Evolutionary conservation across 2,888 invertebrate species (phyloP), one percentile per base, ranked within the genome.

Genomic region (Erebia epiphron): DNA sequence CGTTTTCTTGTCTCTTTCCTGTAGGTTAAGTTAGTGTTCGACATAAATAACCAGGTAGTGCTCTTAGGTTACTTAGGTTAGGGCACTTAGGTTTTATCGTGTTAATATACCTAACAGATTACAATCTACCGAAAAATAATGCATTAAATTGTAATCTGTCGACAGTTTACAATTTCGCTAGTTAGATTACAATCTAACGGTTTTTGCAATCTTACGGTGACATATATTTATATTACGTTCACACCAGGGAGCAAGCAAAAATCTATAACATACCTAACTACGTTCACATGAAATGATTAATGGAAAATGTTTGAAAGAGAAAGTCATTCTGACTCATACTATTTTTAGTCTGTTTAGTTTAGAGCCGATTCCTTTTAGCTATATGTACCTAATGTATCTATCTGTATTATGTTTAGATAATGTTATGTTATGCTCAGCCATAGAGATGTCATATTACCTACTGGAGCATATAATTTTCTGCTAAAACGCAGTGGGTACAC

Each of bases 231-330:
- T n/a, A n/a, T n/a, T n/a, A n/a, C n/a, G n/a, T n/a, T n/a, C n/a
- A n/a, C n/a, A n/a, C 46, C 13, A 46, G 4, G n/a, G n/a, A 10
- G 18, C 54, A 11, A 54, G 10, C 50, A n/a, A 50, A 50, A 50
- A 50, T 13, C 4, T 4, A n/a, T 7, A n/a, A 49, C 5, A 14
- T 14, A 49, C 49, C 13, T 49, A 49, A 0, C 16, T 16, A 16
- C 1, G 18, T 54, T 16, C 35, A 41, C 9, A 60, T 10, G 43
- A 43, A 60, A 60, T 60, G 60, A 60, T 60, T 60, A 43, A 60
- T 60, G 60, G 16, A 60, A 60, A 16, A 21, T 11, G 13, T 13
- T 57, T 16, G 43, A 60, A 60, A 60, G 16, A 9, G 8, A n/a
- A 43, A 60, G 41, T 60, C 60, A 60, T 43, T 10, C 41, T 41